Percentiles rank a stretch among this genome's conserved stretches.
Conservation (phyloP, 2,888 invertebrate genomes). For the Aleiodes leptofemur region DNA sequence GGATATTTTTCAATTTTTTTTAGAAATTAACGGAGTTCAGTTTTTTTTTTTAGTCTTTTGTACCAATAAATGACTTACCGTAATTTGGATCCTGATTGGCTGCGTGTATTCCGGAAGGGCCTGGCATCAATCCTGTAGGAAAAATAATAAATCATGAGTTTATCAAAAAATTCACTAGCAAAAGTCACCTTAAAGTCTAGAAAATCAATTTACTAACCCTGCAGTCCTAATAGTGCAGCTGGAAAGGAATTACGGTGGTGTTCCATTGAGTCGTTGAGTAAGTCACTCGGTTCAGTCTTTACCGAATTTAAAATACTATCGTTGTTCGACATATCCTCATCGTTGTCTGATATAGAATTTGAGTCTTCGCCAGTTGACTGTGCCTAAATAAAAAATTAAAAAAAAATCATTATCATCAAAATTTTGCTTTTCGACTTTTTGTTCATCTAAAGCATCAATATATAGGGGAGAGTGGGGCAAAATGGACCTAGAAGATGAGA, state of each 20-base stretch:
- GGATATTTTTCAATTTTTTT: slow-evolving; percentile 35
- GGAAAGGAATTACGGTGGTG: slow-evolving; percentile 84
- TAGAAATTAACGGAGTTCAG: slow-evolving; percentile 14
- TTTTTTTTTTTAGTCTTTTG: not conserved
- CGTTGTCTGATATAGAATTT: slow-evolving; percentile 78
- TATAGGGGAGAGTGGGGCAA: too few relatives aligned
- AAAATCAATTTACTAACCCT: slow-evolving; percentile 78
- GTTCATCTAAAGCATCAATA: too few relatives aligned
- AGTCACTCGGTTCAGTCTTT: slow-evolving; percentile 85
- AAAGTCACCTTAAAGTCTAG: slow-evolving; percentile 45
- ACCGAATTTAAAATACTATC: slow-evolving; percentile 88
- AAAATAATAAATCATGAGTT: slow-evolving; percentile 70
- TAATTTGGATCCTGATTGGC: slow-evolving; percentile 84
- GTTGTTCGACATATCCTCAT: slow-evolving; percentile 77
- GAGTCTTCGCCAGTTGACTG: slow-evolving; percentile 90
- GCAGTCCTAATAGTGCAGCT: slow-evolving; percentile 86
- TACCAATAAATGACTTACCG: slow-evolving; percentile 81
- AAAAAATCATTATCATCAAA: not conserved
- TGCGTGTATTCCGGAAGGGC: slow-evolving; percentile 89
- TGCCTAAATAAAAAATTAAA: slow-evolving; percentile 71
- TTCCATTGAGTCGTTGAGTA: slow-evolving; percentile 81
- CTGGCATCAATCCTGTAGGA: slow-evolving; percentile 85
- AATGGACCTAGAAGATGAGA: too few relatives aligned
- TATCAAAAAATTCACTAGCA: not conserved
- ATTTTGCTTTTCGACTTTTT: too few relatives aligned